These are phyloP conservation scores for Acanthurus lineatus DNA, from an alignment of 2,797 vertebrate species.

Conservation along the genomic window DNA sequence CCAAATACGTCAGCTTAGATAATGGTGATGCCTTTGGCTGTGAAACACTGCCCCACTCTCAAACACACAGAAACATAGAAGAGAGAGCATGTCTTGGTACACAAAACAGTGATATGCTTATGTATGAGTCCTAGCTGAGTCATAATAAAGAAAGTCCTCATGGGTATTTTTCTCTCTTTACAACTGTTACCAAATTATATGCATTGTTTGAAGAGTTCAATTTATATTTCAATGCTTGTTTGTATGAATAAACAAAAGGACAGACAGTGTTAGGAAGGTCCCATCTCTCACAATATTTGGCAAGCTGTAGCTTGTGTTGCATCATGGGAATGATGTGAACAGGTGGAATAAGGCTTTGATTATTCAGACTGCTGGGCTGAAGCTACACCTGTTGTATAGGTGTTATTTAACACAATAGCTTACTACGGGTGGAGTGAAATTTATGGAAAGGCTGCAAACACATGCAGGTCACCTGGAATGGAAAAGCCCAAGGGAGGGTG, in stretches of 20 bases:
- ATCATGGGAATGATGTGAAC: slow-evolving; percentile 33
- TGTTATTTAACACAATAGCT: slow-evolving; percentile 12
- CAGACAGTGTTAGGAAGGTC: neutral
- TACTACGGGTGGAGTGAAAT: slow-evolving; percentile 21
- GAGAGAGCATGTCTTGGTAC: slow-evolving; percentile 23
- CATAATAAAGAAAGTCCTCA: slow-evolving; percentile 29
- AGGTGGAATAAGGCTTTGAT: slow-evolving; percentile 20
- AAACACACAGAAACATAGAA: slow-evolving; percentile 43
- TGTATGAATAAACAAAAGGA: slow-evolving; percentile 16
- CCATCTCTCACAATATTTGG: slow-evolving; percentile 11
- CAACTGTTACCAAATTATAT: slow-evolving; percentile 28
- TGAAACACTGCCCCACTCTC: slow-evolving; percentile 66
- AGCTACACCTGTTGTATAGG: slow-evolving; percentile 25
- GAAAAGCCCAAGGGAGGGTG: slow-evolving; percentile 5
- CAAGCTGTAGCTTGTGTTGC: neutral
- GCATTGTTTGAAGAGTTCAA: slow-evolving; percentile 27
- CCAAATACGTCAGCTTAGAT: slow-evolving; percentile 70
- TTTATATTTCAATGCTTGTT: neutral
- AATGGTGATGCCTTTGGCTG: slow-evolving; percentile 71
- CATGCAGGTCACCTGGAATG: slow-evolving; percentile 4
- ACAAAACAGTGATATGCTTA: slow-evolving; percentile 43
- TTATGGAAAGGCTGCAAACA: neutral
- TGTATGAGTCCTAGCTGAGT: slow-evolving; percentile 28
- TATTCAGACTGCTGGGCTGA: slow-evolving; percentile 27
- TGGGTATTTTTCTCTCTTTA: slow-evolving; percentile 36